A percentile compares a stretch with the other conserved stretches of the same genome.
phyloP scores from a whole-genome alignment of 2,113 vertebrate species.

The Ailurus styani region DNA sequence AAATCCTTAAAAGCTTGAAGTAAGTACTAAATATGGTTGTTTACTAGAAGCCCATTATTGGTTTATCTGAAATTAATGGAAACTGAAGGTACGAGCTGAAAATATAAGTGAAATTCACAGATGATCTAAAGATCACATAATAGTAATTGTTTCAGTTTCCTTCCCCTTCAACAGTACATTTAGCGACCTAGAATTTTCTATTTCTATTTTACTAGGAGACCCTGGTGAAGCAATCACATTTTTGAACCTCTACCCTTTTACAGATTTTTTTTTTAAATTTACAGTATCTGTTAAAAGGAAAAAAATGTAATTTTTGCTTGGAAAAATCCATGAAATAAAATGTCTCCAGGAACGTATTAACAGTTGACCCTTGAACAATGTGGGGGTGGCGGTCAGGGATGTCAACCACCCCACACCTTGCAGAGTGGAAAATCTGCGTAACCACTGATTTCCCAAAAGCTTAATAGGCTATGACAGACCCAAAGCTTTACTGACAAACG shows the following conservation, averaged over 20 bases:
- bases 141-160: neutral
- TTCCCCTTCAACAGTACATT: neutral
- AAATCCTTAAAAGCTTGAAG: neutral
- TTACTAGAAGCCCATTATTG: neutral
- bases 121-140: neutral
- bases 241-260: neutral
- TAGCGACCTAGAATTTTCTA: neutral
- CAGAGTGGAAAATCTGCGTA: neutral
- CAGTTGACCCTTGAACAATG: neutral
- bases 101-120: conserved; percentile 1
- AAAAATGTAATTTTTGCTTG: neutral
- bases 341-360: neutral
- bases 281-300: neutral
- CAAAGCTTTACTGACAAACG: neutral
- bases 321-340: neutral
- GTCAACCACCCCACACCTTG: neutral
- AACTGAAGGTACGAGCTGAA: neutral
- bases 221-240: neutral
- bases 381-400: neutral
- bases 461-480: neutral
- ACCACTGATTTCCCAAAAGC: neutral
- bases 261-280: neutral
- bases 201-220: neutral
- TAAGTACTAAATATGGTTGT: neutral
- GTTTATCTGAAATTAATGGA: neutral